Conservation (phyloP, 2,113 vertebrate genomes). For the Hippocampus barbouri region DNA sequence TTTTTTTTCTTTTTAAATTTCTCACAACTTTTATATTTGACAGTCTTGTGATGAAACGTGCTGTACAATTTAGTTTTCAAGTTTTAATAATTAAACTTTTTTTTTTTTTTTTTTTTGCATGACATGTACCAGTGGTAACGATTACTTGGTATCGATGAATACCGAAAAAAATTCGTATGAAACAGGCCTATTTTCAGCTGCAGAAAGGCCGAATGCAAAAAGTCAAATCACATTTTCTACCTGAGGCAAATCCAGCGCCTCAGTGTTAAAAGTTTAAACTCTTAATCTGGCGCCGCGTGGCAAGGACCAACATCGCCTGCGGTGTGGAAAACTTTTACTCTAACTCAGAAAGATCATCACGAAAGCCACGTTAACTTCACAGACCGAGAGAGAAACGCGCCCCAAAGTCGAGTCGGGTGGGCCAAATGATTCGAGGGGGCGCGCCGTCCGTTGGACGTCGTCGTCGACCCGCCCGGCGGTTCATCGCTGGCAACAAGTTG, state of each 20-base stretch:
- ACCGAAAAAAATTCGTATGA: no score
- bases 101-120: no score
- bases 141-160: no score
- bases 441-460: background rate
- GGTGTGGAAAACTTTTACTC: background rate
- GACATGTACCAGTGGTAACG: no score
- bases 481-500: slow-evolving; percentile 5
- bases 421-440: background rate
- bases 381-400: background rate
- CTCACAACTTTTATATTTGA: no score
- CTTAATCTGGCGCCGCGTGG: background rate
- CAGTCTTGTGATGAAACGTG: no score
- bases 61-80: no score
- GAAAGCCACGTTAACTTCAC: background rate
- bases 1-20: no score
- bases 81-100: no score
- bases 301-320: slow-evolving; percentile 4
- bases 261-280: slow-evolving; percentile 6
- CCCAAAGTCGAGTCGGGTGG: background rate
- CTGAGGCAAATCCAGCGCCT: background rate
- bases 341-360: background rate
- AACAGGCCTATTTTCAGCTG: no score
- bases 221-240: background rate
- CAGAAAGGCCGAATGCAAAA: background rate
- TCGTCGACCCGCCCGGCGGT: background rate